Base-by-base conservation (phyloP, 2,888 invertebrate species). In the Leptura quadrifasciata region DNA sequence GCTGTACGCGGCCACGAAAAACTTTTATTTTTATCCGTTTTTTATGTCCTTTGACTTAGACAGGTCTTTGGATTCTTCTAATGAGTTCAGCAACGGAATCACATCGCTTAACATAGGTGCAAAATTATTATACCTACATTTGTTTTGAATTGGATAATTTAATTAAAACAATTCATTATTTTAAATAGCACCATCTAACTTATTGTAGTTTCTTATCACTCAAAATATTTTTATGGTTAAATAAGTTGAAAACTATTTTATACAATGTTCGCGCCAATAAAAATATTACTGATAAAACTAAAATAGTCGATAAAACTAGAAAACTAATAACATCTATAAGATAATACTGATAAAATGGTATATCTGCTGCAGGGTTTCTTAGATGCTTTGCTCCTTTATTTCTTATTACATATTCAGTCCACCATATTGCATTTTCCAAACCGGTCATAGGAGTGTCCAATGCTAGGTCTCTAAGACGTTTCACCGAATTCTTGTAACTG, bases 391-490 rank as follows among this genome's bases (percentile, higher is more conserved):
- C 80, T n/a, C 82, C 84, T 61, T 79, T 80, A 35, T 83, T 65
- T 60, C 83, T 74, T 10, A 85, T 72, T 0, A 84, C 79, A 68
- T 84, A 85, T 75, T 85, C 85, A n/a, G 77, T 80, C 82, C 83
- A 83, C 82, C 84, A 83, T 6, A 84, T 69, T 9, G 84, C 82
- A 55, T 79, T 75, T 18, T 82, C 81, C 20, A 84, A 39, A 12
- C 83, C 77, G n/a, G 79, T 72, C 75, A 79, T 75, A 0, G 85
- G 83, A 15, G 35, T 20, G n/a, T 69, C 69, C 6, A 69, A 5
- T 12, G 57, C 69, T 35, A 35, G 35, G 0, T 54, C 15, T 18
- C 21, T 57, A 9, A 69, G 21, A 4, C 17, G 31, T 15, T 35
- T 69, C 10, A 69, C 69, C 12, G 18, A 5, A 35, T 57, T 39